A percentile compares a stretch with the other conserved stretches of the same genome.
Evolutionary conservation across 2,888 invertebrate genomes (phyloP).

Genomic region (Hylaea fasciaria): DNA sequence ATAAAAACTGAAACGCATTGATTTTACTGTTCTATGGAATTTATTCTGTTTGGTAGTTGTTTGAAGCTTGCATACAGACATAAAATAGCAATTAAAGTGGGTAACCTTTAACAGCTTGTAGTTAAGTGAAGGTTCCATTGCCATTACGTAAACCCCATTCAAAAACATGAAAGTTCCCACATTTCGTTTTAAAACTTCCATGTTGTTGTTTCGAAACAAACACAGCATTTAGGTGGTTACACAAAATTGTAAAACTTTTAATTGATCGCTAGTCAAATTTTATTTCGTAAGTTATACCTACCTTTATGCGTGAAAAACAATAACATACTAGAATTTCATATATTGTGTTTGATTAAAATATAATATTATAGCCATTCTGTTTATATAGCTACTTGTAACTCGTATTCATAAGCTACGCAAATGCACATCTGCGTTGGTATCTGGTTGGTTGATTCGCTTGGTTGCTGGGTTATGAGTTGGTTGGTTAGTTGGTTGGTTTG

Average conservation of each 20-base stretch:
- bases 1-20: background rate
- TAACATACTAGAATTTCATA: background rate
- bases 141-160: slow-evolving; percentile 37
- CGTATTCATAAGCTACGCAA: too few species aligned
- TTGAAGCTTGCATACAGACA: background rate
- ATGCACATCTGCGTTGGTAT: too few species aligned
- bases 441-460: too few species aligned
- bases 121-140: slow-evolving; percentile 30
- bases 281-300: slow-evolving; percentile 19
- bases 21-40: background rate
- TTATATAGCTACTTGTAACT: too few species aligned
- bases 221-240: slow-evolving; percentile 27
- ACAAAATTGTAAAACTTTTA: slow-evolving; percentile 39
- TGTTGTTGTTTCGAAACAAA: slow-evolving; percentile 38
- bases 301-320: background rate
- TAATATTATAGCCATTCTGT: too few species aligned
- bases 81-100: slow-evolving; percentile 14
- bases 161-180: slow-evolving; percentile 41
- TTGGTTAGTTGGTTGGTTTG: too few species aligned
- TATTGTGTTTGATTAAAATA: background rate
- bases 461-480: too few species aligned
- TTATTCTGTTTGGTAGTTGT: too few species aligned
- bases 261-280: slow-evolving; percentile 35
- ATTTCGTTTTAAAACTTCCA: slow-evolving; percentile 36
- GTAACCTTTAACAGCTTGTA: slow-evolving; percentile 18